Evolutionary conservation across 1,140 invertebrate genomes (phyloP).

Genomic region (Aporrectodea caliginosa): DNA sequence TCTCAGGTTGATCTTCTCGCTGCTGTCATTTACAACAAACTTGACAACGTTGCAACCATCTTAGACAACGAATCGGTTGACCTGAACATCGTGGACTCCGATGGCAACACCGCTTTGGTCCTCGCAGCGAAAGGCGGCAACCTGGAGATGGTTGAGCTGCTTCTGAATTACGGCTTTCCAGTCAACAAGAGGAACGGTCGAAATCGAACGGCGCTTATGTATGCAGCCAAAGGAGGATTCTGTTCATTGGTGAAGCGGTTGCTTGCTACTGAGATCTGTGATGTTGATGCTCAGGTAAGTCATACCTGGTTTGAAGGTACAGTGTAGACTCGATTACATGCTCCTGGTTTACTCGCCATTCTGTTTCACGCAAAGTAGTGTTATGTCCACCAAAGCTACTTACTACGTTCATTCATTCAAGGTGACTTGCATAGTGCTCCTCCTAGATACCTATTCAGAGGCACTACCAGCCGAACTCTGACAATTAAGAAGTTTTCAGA

Average conservation of each 20-base stretch:
- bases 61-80: background rate
- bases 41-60: background rate
- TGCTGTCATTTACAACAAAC: background rate
- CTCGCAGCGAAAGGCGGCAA: conserved; percentile 12
- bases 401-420: too few relatives aligned
- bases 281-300: conserved; percentile 3
- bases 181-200: conserved; percentile 4
- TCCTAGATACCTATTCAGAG: too few relatives aligned
- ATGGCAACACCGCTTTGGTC: conserved; percentile 12
- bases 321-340: too few relatives aligned
- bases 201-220: conserved; percentile 18
- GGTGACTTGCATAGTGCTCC: too few relatives aligned
- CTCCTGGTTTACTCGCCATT: too few relatives aligned
- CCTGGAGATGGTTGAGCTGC: conserved; percentile 9
- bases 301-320: too few relatives aligned
- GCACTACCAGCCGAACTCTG: too few relatives aligned
- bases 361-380: too few relatives aligned
- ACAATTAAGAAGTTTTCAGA: too few relatives aligned
- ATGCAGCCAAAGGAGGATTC: conserved; percentile 6
- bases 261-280: background rate
- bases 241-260: background rate
- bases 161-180: conserved; percentile 7
- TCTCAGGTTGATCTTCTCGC: background rate
- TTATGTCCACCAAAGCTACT: too few relatives aligned
- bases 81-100: background rate